phyloP scores from a whole-genome alignment of 2,888 invertebrate species.

The Thera britannica region DNA sequence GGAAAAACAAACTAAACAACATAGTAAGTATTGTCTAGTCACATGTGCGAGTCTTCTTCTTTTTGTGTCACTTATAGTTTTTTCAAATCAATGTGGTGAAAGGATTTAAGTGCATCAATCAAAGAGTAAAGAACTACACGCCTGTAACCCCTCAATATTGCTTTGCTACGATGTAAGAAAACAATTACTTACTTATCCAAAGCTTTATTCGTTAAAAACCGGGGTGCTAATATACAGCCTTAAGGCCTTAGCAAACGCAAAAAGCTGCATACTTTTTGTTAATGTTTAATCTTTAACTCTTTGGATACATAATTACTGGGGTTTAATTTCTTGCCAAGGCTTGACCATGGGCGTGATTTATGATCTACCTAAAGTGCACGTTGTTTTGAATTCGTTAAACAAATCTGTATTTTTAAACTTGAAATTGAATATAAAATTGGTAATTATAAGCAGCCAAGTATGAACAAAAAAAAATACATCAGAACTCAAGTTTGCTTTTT shows the following conservation, averaged over 20 bases:
- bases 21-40: no score
- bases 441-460: neutral
- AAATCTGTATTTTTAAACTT: constrained; percentile 2
- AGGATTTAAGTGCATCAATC: no score
- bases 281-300: constrained; percentile 16
- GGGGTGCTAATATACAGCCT: constrained; percentile 47
- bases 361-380: constrained; percentile 2
- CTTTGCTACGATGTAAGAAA: neutral
- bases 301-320: constrained; percentile 20
- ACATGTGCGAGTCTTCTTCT: no score
- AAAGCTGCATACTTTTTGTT: constrained; percentile 18
- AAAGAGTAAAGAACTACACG: no score
- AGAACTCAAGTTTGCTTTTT: no score
- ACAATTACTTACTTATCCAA: no score
- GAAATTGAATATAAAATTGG: neutral
- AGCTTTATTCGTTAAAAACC: constrained; percentile 42
- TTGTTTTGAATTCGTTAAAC: constrained; percentile 11
- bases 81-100: no score
- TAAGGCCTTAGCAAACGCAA: constrained; percentile 39
- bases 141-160: no score
- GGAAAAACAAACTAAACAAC: no score
- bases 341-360: constrained; percentile 23
- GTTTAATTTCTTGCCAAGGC: constrained; percentile 17
- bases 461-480: no score
- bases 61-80: no score